These are phyloP conservation scores for Mugil cephalus DNA, from an alignment of 2,113 vertebrate genomes.

Conservation along the genomic window DNA sequence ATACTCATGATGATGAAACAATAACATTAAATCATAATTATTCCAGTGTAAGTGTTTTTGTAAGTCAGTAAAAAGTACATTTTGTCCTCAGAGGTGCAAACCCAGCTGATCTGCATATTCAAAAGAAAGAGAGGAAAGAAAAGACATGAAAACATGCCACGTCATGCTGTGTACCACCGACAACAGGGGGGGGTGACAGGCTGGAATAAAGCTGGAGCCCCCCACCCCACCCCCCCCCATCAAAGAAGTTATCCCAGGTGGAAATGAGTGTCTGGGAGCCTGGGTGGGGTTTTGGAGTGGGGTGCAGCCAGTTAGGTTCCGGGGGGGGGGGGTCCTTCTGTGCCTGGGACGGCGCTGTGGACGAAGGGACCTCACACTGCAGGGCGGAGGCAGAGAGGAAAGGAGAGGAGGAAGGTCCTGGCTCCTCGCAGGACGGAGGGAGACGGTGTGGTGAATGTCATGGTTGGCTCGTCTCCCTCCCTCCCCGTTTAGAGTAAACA, in stretches of 20 bases:
- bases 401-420: conserved; percentile 3
- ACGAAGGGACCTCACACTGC: conserved; percentile 31
- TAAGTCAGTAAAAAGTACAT: conserved; percentile 69
- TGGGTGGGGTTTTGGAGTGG: conserved; percentile 6
- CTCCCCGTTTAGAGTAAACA: not conserved
- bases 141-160: conserved; percentile 62
- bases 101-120: conserved; percentile 57
- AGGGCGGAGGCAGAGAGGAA: conserved; percentile 6
- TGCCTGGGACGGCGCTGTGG: too few relatives aligned
- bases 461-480: not conserved
- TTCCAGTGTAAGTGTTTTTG: conserved; percentile 85
- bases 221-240: too few relatives aligned
- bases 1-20: conserved; percentile 61
- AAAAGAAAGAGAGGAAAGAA: conserved; percentile 27
- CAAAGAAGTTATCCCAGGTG: conserved; percentile 20
- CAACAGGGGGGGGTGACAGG: not conserved
- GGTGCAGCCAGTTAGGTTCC: conserved; percentile 14
- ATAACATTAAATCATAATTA: conserved; percentile 79
- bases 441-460: not conserved
- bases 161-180: conserved; percentile 69
- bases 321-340: conserved; percentile 9
- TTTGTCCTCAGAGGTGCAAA: conserved; percentile 75
- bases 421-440: conserved; percentile 26
- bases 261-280: conserved; percentile 1
- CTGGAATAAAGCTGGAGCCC: not conserved